Base-by-base conservation (phyloP, 1,140 invertebrate species). In the Drosophila eugracilis region DNA sequence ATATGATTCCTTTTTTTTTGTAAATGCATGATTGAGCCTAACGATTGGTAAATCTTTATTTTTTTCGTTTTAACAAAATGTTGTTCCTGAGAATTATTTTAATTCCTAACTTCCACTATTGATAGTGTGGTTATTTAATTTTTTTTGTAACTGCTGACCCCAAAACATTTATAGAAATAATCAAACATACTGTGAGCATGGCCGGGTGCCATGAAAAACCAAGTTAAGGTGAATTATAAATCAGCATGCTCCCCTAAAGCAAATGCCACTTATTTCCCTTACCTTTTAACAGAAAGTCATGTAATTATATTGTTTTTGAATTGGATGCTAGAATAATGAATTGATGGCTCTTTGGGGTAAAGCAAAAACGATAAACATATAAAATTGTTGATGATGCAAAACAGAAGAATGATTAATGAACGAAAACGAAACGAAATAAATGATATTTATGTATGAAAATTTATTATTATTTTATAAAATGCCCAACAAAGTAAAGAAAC, bases 151-250 rank as follows among this genome's bases (percentile, higher is more conserved):
- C 28, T 69, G 42, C 15, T 48, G 19, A 54, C 47, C 34, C 45
- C 49, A 5, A 48, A 37, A 42, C 14, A 54, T 26, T 50, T 12
- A 48, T 10, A 42, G 12, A 9, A 2, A 17, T 21, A 71, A 24
- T n/a, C 19, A 39, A 22, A 28, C 7, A 48, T 15, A 42, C 78
- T 78, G 79, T 70, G 66, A 80, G 7, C 54, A 71, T 78, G 75
- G 76, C 78, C 75, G 17, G 73, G 78, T 24, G 77, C 54, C 62
- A 73, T 81, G 53, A 22, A 54, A 76, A 70, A 53, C 36, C 21
- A n/a, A 15, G 47, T 48, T 53, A 14, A 19, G 32, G 22, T 15
- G 28, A 60, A 52, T 32, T 47, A 60, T 71, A 14, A 12, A 17
- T 4, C 26, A 15, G 15, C 6, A 26, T 7, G 15, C 14, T 17